Evolutionary conservation across 2,888 invertebrate species (phyloP).

Genomic region (Eristalis intricaria): DNA sequence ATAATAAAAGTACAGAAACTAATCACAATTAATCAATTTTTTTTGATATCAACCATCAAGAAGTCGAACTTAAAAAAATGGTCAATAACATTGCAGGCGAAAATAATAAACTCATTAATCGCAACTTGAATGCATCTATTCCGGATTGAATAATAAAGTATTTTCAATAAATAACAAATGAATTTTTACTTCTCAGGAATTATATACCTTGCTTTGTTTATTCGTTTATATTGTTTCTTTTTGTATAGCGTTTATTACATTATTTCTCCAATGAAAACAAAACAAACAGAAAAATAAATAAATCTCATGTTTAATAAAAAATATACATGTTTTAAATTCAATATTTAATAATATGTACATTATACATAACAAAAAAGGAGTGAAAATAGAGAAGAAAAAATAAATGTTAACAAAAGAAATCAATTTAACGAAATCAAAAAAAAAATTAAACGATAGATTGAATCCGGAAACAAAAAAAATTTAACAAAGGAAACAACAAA

Average conservation of each 20-base stretch:
- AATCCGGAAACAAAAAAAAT: slow-evolving; percentile 5
- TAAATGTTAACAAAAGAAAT: slow-evolving; percentile 25
- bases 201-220: slow-evolving; percentile 62
- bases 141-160: too few relatives aligned
- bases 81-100: too few relatives aligned
- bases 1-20: slow-evolving; percentile 1
- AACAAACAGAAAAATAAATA: slow-evolving; percentile 53
- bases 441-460: slow-evolving; percentile 18
- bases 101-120: too few relatives aligned
- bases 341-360: slow-evolving; percentile 68
- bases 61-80: too few relatives aligned
- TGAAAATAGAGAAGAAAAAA: not conserved
- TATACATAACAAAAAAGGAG: slow-evolving; percentile 63
- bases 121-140: too few relatives aligned
- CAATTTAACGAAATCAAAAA: slow-evolving; percentile 22
- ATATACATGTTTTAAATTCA: slow-evolving; percentile 57
- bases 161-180: not conserved
- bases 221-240: slow-evolving; percentile 43
- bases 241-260: slow-evolving; percentile 59
- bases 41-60: not conserved
- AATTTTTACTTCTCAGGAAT: slow-evolving; percentile 46
- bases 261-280: slow-evolving; percentile 36
- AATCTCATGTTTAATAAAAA: slow-evolving; percentile 66
- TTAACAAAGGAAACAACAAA: slow-evolving; percentile 9
- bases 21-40: slow-evolving; percentile 9